Conservation (phyloP, 2,113 vertebrate genomes). For the Pangasianodon gigas region DNA sequence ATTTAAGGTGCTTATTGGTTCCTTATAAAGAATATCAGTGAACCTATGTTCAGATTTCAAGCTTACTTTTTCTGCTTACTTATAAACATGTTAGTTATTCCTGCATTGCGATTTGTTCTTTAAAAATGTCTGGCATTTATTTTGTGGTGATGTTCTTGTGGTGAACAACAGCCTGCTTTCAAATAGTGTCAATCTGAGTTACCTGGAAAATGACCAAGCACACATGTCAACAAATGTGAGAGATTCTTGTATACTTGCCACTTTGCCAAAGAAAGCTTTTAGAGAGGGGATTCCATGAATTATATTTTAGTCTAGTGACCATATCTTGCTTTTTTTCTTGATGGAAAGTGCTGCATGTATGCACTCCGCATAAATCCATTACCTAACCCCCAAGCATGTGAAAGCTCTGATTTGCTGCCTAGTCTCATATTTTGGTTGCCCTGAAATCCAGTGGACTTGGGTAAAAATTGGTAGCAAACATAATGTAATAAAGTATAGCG, state of each 20-base stretch:
- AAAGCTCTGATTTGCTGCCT: neutral
- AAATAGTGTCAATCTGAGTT: neutral
- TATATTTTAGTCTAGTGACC: neutral
- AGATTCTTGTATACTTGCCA: neutral
- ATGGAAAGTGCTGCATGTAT: neutral
- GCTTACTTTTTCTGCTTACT: neutral
- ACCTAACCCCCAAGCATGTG: neutral
- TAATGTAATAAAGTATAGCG: neutral
- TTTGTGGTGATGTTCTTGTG: neutral
- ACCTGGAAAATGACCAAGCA: neutral
- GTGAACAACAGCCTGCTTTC: neutral
- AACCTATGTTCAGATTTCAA: neutral
- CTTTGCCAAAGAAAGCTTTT: neutral
- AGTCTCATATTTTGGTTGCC: neutral
- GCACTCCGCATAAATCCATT: neutral
- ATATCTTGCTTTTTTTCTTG: neutral
- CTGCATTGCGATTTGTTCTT: conserved; percentile 14
- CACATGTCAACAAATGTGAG: neutral
- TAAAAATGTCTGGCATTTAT: conserved; percentile 14
- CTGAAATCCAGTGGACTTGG: neutral
- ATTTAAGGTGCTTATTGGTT: neutral
- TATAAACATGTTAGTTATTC: conserved; percentile 28
- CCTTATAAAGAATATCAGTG: neutral
- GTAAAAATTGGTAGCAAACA: neutral
- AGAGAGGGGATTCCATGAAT: neutral